These are phyloP conservation scores for Rhyzopertha dominica DNA, from an alignment of 1,140 invertebrate genomes.

Conservation along the genomic window DNA sequence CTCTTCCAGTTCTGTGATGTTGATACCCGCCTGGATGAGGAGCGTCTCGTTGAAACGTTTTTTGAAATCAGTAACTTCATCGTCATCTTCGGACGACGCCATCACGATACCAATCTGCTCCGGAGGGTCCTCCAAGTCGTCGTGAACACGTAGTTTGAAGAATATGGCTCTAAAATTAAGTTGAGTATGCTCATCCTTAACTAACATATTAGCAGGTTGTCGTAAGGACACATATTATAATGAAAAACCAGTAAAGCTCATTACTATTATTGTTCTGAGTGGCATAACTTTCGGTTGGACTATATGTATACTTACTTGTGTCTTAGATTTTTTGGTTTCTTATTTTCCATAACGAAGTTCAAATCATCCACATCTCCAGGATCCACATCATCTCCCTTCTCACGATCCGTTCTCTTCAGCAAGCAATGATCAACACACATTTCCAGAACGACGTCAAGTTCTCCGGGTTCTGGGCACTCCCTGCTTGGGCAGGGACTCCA, in stretches of 20 bases:
- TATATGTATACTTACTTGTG: no score
- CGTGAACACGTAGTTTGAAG: conserved; percentile 59
- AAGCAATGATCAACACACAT: conserved; percentile 65
- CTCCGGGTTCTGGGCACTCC: conserved; percentile 67
- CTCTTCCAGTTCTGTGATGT: conserved; percentile 63
- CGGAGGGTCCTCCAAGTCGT: conserved; percentile 61
- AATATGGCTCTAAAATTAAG: neutral
- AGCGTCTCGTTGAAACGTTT: conserved; percentile 60
- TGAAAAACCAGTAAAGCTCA: no score
- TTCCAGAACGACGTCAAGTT: conserved; percentile 63
- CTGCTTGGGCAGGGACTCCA: conserved; percentile 71
- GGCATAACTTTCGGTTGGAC: no score
- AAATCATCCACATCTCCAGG: conserved; percentile 50
- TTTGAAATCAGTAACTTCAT: conserved; percentile 60
- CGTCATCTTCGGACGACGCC: conserved; percentile 59
- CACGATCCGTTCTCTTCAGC: conserved; percentile 39
- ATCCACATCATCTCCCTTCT: conserved; percentile 18
- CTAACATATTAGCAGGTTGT: no score
- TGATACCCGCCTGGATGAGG: conserved; percentile 57
- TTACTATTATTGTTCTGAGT: no score
- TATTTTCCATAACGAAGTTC: conserved; percentile 49
- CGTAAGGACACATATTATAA: no score
- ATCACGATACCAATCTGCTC: conserved; percentile 67
- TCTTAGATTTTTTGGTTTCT: conserved; percentile 40
- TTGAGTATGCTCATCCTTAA: no score